phyloP scores from a whole-genome alignment of 2,113 vertebrate species.

The Oxygymnocypris stewartii region DNA sequence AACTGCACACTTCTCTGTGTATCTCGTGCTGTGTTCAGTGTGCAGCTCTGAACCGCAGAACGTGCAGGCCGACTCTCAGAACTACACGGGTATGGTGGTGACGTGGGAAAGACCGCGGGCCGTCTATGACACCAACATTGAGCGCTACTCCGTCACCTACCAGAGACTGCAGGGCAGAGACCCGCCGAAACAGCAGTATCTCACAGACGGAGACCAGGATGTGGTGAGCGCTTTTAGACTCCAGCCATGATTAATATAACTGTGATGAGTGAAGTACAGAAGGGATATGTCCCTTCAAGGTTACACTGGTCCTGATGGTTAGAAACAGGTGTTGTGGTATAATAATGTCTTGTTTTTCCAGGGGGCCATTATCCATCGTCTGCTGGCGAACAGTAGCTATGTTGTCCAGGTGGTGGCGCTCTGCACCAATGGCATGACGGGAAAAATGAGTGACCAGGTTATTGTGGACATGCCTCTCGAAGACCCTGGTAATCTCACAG shows the following conservation, averaged over 20 bases:
- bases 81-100: conserved; percentile 92
- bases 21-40: conserved; percentile 67
- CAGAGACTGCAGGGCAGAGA: conserved; percentile 86
- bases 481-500: conserved; percentile 77
- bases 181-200: conserved; percentile 85
- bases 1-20: background rate
- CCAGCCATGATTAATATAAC: background rate
- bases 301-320: background rate
- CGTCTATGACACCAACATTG: conserved; percentile 89
- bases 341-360: conserved; percentile 61
- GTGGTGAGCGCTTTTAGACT: conserved; percentile 77
- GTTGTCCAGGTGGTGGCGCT: conserved; percentile 94
- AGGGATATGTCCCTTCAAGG: background rate
- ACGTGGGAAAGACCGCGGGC: conserved; percentile 91
- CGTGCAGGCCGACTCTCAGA: conserved; percentile 89
- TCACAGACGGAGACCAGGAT: conserved; percentile 97
- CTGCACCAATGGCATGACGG: conserved; percentile 88
- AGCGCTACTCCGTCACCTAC: conserved; percentile 91
- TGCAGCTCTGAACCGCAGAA: conserved; percentile 95
- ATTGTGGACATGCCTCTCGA: conserved; percentile 93
- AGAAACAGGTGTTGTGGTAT: background rate
- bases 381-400: conserved; percentile 92
- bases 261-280: background rate
- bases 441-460: conserved; percentile 91
- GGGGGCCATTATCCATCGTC: conserved; percentile 90